A percentile compares a stretch with the other conserved stretches of the same genome.
Conservation (phyloP, 2,888 invertebrate genomes). For the Pantelozetes paolii region DNA sequence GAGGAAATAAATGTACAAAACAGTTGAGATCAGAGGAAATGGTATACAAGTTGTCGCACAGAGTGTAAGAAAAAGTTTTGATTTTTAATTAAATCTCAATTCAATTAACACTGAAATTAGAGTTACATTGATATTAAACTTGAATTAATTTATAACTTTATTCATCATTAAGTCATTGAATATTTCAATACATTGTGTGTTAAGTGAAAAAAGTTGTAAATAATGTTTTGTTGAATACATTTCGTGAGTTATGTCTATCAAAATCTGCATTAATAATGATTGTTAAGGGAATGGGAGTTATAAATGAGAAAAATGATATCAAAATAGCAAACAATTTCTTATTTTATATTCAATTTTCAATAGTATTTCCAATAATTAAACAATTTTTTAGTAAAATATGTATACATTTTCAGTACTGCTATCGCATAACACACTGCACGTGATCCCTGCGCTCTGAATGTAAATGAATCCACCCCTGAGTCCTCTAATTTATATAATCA, state of each 20-base stretch:
- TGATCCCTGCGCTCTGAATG: constrained; percentile 24
- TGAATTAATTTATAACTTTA: neutral
- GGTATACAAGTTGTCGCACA: neutral
- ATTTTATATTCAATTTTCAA: neutral
- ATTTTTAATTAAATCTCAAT: neutral
- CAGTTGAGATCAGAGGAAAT: neutral
- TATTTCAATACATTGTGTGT: neutral
- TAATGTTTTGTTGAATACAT: constrained; percentile 3
- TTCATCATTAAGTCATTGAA: neutral
- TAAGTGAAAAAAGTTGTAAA: neutral
- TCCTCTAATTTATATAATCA: no score
- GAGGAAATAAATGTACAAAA: neutral
- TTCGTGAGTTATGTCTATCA: neutral
- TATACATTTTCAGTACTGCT: constrained; percentile 1
- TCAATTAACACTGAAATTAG: neutral
- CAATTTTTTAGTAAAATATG: neutral
- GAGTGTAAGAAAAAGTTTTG: neutral
- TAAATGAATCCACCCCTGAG: neutral
- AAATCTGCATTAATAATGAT: constrained; percentile 23
- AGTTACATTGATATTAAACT: neutral
- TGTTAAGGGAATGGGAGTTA: constrained; percentile 31
- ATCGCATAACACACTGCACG: constrained; percentile 19
- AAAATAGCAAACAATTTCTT: neutral
- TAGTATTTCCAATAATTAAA: constrained; percentile 32
- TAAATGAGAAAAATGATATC: constrained; percentile 15